phyloP scores from a whole-genome alignment of 37 sponge, comb jelly and placozoan genomes.

The Tethya wilhelma region DNA sequence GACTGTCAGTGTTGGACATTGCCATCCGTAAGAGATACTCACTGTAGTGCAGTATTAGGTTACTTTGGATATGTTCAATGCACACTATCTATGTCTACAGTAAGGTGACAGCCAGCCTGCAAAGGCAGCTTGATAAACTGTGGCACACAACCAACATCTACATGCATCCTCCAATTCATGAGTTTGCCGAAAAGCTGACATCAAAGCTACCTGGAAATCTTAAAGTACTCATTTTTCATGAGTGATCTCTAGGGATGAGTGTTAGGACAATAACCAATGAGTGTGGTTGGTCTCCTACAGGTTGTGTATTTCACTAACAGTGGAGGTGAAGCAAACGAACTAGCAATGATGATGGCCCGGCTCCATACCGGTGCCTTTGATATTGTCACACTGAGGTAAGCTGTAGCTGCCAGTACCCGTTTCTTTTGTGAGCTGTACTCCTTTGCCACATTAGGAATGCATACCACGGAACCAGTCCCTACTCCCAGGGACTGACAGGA shows the following conservation, averaged over 20 bases:
- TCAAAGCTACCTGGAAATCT: constrained; percentile 81
- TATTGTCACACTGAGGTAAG: constrained; percentile 79
- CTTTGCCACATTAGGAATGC: constrained; percentile 60
- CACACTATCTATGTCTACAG: constrained; percentile 16
- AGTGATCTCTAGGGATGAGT: too few relatives aligned
- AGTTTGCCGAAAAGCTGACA: constrained; percentile 82
- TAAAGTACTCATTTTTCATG: too few relatives aligned
- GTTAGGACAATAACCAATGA: too few relatives aligned
- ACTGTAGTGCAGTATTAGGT: too few relatives aligned
- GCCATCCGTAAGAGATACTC: constrained; percentile 84
- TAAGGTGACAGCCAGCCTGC: constrained; percentile 56
- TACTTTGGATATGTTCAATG: background rate
- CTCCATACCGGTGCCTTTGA: constrained; percentile 90
- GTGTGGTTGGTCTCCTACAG: too few relatives aligned
- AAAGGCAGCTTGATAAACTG: constrained; percentile 74
- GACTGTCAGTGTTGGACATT: constrained; percentile 96
- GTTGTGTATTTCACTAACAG: constrained; percentile 94
- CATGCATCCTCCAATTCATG: constrained; percentile 81
- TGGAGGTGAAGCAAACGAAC: constrained; percentile 96
- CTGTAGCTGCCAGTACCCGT: background rate
- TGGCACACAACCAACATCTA: constrained; percentile 95
- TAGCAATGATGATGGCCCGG: constrained; percentile 92
- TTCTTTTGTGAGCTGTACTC: background rate
- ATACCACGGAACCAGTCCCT: constrained; percentile 92
- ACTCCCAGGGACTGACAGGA: constrained; percentile 71